These are phyloP conservation scores for Zhuqinia jingwanae DNA, from an alignment of 2,888 invertebrate species.

Conservation along the genomic window DNA sequence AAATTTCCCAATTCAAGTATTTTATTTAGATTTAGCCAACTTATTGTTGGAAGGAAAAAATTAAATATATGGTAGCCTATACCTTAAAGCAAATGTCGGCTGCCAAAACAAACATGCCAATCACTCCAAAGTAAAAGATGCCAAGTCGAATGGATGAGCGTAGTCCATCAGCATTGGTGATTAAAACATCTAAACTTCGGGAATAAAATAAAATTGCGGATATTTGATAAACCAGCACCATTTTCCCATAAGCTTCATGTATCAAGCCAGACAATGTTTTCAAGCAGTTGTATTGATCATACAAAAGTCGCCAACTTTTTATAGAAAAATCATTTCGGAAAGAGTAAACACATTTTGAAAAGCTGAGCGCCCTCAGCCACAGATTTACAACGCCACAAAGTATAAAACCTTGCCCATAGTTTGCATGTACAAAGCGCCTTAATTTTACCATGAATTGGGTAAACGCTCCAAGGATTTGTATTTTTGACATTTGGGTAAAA, in stretches of 20 bases:
- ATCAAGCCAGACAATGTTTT: not conserved
- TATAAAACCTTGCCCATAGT: not conserved
- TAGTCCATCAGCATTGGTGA: not conserved
- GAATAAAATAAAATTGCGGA: conserved; percentile 23
- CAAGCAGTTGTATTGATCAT: not conserved
- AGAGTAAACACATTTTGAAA: not conserved
- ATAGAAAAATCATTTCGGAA: not conserved
- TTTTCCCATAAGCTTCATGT: conserved; percentile 16
- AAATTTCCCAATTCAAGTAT: no score
- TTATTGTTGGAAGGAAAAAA: no score
- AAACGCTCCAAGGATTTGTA: no score
- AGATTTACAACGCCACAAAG: not conserved
- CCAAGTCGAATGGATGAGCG: not conserved
- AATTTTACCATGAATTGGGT: no score
- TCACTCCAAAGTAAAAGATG: conserved; percentile 24
- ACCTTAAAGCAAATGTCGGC: conserved; percentile 32
- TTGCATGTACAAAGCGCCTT: no score
- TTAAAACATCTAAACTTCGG: not conserved
- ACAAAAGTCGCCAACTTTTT: not conserved
- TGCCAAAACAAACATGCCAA: conserved; percentile 17
- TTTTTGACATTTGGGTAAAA: no score
- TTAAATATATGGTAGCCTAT: no score
- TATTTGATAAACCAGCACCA: conserved; percentile 9
- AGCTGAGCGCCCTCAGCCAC: conserved; percentile 11
- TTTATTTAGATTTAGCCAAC: no score